phyloP scores from a whole-genome alignment of 2,888 invertebrate species.

The Synanthedon formicaeformis region DNA sequence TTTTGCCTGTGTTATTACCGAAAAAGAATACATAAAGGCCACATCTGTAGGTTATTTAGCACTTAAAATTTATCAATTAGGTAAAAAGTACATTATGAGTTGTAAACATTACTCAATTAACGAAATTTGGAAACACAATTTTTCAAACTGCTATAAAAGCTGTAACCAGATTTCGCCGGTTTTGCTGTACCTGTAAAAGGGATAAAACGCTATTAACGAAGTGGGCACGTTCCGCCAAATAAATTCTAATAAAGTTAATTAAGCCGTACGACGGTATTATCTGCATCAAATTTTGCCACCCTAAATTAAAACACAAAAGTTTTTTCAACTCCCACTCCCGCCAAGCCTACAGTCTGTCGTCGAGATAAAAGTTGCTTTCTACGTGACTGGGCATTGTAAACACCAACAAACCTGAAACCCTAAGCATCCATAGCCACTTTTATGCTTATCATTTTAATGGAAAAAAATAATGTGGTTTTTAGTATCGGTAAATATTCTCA shows the following conservation, averaged over 20 bases:
- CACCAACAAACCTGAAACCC: neutral
- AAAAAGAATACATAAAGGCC: no score
- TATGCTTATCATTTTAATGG: no score
- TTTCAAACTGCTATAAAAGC: conserved; percentile 9
- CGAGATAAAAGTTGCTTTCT: conserved; percentile 33
- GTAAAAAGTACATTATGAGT: no score
- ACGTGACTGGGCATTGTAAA: conserved; percentile 37
- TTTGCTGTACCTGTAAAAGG: conserved; percentile 17
- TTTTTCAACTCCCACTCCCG: conserved; percentile 14
- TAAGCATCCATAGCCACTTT: no score
- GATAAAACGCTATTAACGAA: conserved; percentile 29
- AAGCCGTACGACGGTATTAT: conserved; percentile 55
- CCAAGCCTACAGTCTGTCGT: conserved; percentile 23
- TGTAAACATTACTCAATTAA: neutral
- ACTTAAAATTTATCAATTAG: no score
- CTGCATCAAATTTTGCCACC: conserved; percentile 48
- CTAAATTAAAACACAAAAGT: conserved; percentile 45
- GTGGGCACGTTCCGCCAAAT: conserved; percentile 47
- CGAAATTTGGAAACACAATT: neutral
- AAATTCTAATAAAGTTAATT: conserved; percentile 68
- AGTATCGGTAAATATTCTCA: no score
- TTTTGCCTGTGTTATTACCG: no score
- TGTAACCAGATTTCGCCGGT: conserved; percentile 21
- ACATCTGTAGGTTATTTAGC: no score
- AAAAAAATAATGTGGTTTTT: no score